Evolutionary conservation across 2,797 vertebrate species (phyloP).

Genomic region (Sebastes kiyomatsui): DNA sequence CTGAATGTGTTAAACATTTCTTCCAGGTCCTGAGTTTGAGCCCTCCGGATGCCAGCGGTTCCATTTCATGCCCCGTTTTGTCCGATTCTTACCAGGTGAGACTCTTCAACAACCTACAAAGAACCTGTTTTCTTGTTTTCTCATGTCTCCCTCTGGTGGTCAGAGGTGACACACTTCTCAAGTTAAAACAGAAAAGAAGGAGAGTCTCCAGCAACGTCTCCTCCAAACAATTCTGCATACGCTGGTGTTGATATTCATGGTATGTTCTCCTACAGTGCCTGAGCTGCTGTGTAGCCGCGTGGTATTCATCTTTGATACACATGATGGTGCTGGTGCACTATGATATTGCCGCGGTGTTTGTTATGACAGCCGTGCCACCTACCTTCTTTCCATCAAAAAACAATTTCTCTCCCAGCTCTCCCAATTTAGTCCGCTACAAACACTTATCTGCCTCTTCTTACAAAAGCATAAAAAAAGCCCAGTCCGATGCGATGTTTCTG

Average conservation of each 20-base stretch:
- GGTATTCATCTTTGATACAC: conserved; percentile 52
- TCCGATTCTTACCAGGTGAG: conserved; percentile 95
- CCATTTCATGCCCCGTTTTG: conserved; percentile 98
- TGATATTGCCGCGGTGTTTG: not conserved
- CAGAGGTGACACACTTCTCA: not conserved
- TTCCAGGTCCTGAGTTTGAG: conserved; percentile 87
- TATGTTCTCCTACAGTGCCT: not conserved
- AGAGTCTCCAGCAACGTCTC: not conserved
- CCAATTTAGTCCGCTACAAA: conserved; percentile 58
- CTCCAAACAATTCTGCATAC: not conserved
- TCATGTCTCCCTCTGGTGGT: conserved; percentile 4
- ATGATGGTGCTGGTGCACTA: conserved; percentile 73
- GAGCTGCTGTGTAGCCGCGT: not conserved
- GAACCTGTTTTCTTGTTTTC: not conserved
- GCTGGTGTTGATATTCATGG: not conserved
- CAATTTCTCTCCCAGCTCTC: conserved; percentile 52
- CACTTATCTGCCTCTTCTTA: conserved; percentile 53
- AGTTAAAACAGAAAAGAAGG: not conserved
- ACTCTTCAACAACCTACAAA: not conserved
- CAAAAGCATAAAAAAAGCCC: conserved; percentile 16
- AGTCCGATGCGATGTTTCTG: conserved; percentile 35
- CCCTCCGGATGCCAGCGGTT: conserved; percentile 88
- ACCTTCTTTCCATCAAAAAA: conserved; percentile 60
- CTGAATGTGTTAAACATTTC: not conserved
- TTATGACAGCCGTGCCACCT: conserved; percentile 51